Evolutionary conservation across 2,797 vertebrate genomes (phyloP), one percentile per base, ranked within the genome.

Genomic region (Danio albolineatus): DNA sequence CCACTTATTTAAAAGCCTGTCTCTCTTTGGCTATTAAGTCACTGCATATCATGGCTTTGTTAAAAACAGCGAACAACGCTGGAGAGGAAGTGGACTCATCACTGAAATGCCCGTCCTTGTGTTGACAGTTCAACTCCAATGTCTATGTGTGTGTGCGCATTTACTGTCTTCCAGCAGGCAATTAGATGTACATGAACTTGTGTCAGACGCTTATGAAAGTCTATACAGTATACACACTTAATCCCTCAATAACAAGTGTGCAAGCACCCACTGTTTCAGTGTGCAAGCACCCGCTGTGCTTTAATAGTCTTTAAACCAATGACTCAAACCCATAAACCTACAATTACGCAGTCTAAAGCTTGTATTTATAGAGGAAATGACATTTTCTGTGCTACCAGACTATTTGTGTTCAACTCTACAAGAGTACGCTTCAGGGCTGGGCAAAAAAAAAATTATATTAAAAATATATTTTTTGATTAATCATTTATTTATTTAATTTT

Each of bases 361-460:
- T 14, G 12, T 80, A 44, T 80, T 78, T 73, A 71, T 78, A 69
- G 62, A 65, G 78, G 83, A 82, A 79, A 71, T 69, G 38, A 60
- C 43, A 48, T 17, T 21, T 19, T 70, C 38, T 53, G 10, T 62
- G 49, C 49, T 67, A 43, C 21, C 51, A 17, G 44, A 38, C 48
- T 39, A 60, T 59, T 74, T 43, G 46, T 43, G 53, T 67, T 80
- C 76, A 44, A 54, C 46, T 38, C 46, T 49, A 44, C 64, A 85
- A 28, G 28, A 28, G 28, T 28, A 28, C 28, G 3, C 28, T 28
- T 1, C 28, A 28, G 28, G 28, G 28, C 28, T 28, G 1, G 28
- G 28, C 28, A 28, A 28, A 28, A 28, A n/a, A 28, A 1, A 28
- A 28, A 28, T n/a, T n/a, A n/a, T n/a, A n/a, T n/a, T n/a, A n/a